These are phyloP conservation scores for Anoncus sp. DNA, from an alignment of 2,888 invertebrate genomes.

Conservation along the genomic window DNA sequence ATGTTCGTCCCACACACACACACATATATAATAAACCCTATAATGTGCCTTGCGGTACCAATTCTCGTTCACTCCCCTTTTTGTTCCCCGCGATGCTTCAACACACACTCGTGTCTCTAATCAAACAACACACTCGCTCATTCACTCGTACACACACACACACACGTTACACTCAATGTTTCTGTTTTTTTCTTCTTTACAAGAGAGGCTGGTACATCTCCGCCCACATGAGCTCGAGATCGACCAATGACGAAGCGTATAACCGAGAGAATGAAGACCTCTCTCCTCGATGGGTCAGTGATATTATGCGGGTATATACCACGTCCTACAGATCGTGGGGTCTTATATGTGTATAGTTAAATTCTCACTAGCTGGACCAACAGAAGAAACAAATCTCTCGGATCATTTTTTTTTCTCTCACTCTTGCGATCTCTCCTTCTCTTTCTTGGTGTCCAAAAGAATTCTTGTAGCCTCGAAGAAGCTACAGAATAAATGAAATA, in stretches of 20 bases:
- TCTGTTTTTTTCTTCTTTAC: conserved; percentile 63
- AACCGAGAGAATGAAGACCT: conserved; percentile 43
- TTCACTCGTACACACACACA: too few species aligned
- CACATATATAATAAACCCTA: too few species aligned
- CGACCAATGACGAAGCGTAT: conserved; percentile 75
- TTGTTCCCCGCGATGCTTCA: not conserved
- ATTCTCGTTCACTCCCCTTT: conserved; percentile 36
- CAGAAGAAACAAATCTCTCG: too few species aligned
- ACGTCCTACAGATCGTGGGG: too few species aligned
- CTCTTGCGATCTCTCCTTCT: too few species aligned
- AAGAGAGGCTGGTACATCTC: conserved; percentile 73
- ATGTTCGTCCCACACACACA: conserved; percentile 50
- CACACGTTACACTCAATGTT: not conserved
- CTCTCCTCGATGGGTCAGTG: conserved; percentile 12
- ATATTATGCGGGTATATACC: conserved; percentile 8
- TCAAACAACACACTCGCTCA: conserved; percentile 78
- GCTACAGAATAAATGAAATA: too few species aligned
- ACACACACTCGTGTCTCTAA: conserved; percentile 60
- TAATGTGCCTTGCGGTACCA: too few species aligned
- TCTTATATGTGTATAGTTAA: too few species aligned
- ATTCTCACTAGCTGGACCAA: too few species aligned
- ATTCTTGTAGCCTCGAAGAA: too few species aligned
- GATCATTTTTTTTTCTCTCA: too few species aligned
- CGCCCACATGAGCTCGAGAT: conserved; percentile 71
- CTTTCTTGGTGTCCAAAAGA: too few species aligned